Percentiles rank a stretch among this genome's conserved stretches.
phyloP scores from a whole-genome alignment of 2,113 vertebrate genomes.

The Edolisoma coerulescens region DNA sequence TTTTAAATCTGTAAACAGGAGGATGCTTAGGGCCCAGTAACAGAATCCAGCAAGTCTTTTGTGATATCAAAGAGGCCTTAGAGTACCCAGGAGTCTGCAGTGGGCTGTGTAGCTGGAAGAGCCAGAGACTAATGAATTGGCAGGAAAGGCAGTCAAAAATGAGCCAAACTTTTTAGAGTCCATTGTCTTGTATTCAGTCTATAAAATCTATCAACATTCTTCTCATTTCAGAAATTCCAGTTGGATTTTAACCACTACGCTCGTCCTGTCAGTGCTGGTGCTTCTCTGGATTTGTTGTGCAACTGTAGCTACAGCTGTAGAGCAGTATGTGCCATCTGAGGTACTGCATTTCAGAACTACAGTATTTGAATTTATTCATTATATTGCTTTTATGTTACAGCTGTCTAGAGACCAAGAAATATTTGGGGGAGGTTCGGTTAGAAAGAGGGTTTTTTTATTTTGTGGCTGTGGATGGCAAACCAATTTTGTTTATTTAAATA shows the following conservation, averaged over 20 bases:
- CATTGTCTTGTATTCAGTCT: background rate
- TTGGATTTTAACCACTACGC: constrained; percentile 92
- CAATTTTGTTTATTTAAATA: background rate
- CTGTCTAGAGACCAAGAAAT: background rate
- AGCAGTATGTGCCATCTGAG: constrained; percentile 93
- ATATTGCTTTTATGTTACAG: background rate
- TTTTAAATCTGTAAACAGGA: background rate
- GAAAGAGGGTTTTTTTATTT: background rate
- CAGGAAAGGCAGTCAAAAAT: background rate
- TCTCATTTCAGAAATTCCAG: constrained; percentile 84
- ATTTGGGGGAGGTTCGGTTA: background rate
- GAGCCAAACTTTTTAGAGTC: background rate
- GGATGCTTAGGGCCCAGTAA: background rate
- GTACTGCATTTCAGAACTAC: constrained; percentile 54
- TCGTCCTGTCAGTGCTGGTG: constrained; percentile 90
- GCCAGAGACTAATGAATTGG: background rate
- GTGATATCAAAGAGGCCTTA: background rate
- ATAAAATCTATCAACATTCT: background rate
- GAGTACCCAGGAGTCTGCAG: background rate
- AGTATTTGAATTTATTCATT: background rate
- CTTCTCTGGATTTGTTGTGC: constrained; percentile 98
- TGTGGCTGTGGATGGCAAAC: background rate
- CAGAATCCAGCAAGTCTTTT: background rate
- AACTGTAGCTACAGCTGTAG: constrained; percentile 93
- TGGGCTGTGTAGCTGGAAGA: background rate